Percentiles rank a stretch among this genome's conserved stretches.
Evolutionary conservation across 2,113 vertebrate genomes (phyloP).

Genomic region (Boulengeromyrus knoepffleri): DNA sequence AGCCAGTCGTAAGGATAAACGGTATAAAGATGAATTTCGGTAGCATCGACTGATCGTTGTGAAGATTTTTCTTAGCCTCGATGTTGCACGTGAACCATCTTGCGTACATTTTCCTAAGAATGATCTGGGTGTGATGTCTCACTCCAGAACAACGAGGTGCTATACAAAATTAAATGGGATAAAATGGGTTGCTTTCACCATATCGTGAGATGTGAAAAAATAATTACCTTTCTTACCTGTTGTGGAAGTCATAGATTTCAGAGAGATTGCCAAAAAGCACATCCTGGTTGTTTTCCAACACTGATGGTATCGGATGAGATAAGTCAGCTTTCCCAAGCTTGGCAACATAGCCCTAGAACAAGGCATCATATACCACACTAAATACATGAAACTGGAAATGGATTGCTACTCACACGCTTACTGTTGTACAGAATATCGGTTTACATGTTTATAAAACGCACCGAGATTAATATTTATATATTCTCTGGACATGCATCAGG

Average conservation of each 20-base stretch:
- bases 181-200: neutral
- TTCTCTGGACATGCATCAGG: neutral
- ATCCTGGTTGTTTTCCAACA: slow-evolving; percentile 81
- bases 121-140: neutral
- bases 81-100: neutral
- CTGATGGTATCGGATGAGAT: slow-evolving; percentile 73
- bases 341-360: slow-evolving; percentile 75
- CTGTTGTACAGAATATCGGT: neutral
- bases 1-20: neutral
- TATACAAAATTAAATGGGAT: neutral
- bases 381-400: neutral
- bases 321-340: slow-evolving; percentile 83
- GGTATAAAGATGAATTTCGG: neutral
- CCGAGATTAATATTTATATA: neutral
- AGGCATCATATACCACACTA: neutral
- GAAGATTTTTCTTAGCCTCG: neutral
- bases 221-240: slow-evolving; percentile 56
- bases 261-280: slow-evolving; percentile 87
- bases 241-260: slow-evolving; percentile 88
- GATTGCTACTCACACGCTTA: neutral
- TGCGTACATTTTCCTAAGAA: neutral
- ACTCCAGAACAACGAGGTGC: neutral
- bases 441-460: neutral
- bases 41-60: neutral
- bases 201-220: neutral